phyloP scores from a whole-genome alignment of 2,113 vertebrate species.

The Pithys albifrons region DNA sequence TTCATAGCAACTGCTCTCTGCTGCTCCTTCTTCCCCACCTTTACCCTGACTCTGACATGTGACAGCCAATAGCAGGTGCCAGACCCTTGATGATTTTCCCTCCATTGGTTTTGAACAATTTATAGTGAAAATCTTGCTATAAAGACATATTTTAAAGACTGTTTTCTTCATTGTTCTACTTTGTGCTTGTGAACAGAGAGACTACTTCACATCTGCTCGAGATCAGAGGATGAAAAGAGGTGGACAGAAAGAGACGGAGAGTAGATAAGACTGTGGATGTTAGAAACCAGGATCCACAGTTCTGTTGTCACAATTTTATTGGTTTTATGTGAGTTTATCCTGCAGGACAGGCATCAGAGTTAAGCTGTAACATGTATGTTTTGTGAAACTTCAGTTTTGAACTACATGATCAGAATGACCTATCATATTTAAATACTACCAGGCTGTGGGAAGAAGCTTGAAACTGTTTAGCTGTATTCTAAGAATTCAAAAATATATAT shows the following conservation, averaged over 20 bases:
- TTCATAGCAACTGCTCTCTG: neutral
- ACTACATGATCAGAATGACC: neutral
- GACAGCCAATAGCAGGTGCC: neutral
- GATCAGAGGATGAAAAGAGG: neutral
- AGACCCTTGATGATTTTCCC: neutral
- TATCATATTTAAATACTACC: neutral
- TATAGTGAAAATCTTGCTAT: neutral
- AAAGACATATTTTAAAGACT: neutral
- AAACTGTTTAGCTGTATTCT: neutral
- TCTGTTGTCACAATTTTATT: neutral
- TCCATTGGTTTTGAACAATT: neutral
- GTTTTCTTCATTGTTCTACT: neutral
- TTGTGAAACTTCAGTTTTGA: neutral
- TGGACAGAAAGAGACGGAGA: neutral
- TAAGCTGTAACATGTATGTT: neutral
- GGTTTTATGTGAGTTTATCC: neutral
- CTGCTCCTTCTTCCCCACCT: neutral
- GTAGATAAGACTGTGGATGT: neutral
- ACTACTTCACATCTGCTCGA: neutral
- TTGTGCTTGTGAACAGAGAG: neutral
- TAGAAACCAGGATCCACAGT: neutral
- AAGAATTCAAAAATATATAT: neutral
- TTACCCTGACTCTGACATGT: neutral
- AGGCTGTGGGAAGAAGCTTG: neutral
- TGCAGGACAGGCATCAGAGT: neutral